Percentiles rank a stretch among this genome's conserved stretches.
Conservation (phyloP, 92 coral and sea anemone genomes). For the Hydrozoanthus gracilis region DNA sequence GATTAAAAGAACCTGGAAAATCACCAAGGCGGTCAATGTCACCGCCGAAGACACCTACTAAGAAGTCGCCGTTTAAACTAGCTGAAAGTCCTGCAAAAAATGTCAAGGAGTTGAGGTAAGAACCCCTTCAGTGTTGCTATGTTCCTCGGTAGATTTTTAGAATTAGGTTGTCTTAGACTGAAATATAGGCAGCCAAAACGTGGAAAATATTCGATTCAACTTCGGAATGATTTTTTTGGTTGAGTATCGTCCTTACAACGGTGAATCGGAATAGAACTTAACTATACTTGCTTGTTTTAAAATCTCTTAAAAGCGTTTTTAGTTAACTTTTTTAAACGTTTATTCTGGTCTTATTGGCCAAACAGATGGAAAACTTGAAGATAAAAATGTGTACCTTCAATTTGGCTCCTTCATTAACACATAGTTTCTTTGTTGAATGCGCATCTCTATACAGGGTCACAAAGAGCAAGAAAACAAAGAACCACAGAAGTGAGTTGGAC, state of each 20-base stretch:
- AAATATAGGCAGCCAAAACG: no score
- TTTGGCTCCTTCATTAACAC: neutral
- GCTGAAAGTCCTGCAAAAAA: slow-evolving; percentile 22
- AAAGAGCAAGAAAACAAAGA: slow-evolving; percentile 25
- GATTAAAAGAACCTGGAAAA: neutral
- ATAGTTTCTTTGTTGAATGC: neutral
- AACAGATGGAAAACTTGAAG: neutral
- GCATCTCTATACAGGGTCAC: neutral
- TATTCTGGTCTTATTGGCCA: no score
- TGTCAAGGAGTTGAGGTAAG: slow-evolving; percentile 1
- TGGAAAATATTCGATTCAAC: no score
- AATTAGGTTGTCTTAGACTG: no score
- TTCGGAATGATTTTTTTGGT: neutral
- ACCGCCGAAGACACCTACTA: slow-evolving; percentile 17
- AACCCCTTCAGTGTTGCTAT: no score
- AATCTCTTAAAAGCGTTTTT: no score
- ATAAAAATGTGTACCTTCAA: neutral
- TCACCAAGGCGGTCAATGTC: neutral
- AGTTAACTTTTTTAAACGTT: no score
- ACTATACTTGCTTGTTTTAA: no score
- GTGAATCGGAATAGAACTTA: neutral
- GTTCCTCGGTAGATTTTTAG: no score
- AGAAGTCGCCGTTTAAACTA: slow-evolving; percentile 29
- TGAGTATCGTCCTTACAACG: no score
- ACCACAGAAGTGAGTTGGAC: slow-evolving; percentile 70